Evolutionary conservation across 2,888 invertebrate genomes (phyloP).

Genomic region (Sipha maydis): DNA sequence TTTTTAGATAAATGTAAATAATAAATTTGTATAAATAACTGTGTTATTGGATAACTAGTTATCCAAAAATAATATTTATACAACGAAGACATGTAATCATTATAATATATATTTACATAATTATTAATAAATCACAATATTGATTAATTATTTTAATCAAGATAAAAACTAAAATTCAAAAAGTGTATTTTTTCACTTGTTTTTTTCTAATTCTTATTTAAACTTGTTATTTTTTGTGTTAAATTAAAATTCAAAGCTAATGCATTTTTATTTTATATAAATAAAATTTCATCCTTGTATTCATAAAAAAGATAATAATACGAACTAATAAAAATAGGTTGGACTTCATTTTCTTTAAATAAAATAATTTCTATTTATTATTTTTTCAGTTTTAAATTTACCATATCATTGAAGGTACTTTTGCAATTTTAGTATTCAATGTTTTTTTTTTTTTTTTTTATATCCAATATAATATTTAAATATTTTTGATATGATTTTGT

Average conservation of each 20-base stretch:
- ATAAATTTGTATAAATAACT: too few relatives aligned
- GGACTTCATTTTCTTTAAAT: not conserved
- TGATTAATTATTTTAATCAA: too few relatives aligned
- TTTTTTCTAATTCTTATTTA: not conserved
- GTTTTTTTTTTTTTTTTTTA: slow-evolving; percentile 7
- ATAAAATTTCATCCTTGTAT: not conserved
- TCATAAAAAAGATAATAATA: not conserved
- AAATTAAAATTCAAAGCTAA: not conserved
- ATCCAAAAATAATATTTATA: too few relatives aligned
- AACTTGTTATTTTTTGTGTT: not conserved
- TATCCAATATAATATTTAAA: not conserved
- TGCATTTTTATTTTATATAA: not conserved
- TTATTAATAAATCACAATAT: too few relatives aligned
- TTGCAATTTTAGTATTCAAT: not conserved
- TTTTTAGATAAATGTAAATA: too few relatives aligned
- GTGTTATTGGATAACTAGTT: too few relatives aligned
- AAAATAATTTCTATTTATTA: slow-evolving; percentile 3
- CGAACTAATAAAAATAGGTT: not conserved
- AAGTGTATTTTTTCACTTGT: not conserved
- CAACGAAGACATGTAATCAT: too few relatives aligned
- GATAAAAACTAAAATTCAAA: not conserved
- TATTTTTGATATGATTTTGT: not conserved
- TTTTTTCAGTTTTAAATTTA: slow-evolving; percentile 9
- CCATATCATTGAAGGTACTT: not conserved
- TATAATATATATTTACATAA: too few relatives aligned